Percentiles rank a stretch among this genome's conserved stretches.
phyloP scores from a whole-genome alignment of 2,888 invertebrate genomes.

The Nezara viridula region DNA sequence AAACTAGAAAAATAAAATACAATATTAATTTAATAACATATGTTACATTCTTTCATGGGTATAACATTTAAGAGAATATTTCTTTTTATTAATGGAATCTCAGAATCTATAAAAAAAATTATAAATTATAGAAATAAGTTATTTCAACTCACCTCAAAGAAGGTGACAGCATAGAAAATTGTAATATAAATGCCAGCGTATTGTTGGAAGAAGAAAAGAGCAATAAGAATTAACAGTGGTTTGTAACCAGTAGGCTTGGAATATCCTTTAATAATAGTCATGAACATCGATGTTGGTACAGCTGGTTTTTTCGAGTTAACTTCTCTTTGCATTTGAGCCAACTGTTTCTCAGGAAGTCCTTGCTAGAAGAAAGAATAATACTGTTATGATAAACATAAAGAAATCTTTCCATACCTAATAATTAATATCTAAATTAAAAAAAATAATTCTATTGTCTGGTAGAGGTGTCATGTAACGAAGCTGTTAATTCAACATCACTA shows the following conservation, averaged over 20 bases:
- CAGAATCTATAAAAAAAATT: no score
- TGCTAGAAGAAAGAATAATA: slow-evolving; percentile 49
- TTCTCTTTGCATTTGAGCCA: slow-evolving; percentile 72
- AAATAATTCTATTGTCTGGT: background rate
- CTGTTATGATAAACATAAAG: background rate
- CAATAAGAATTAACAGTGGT: slow-evolving; percentile 72
- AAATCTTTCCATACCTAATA: background rate
- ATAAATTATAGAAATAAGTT: background rate
- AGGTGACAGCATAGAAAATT: slow-evolving; percentile 75
- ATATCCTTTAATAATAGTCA: slow-evolving; percentile 67
- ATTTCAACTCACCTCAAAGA: slow-evolving; percentile 71
- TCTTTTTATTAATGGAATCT: no score
- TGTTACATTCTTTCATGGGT: no score
- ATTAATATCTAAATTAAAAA: background rate
- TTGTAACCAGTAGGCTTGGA: slow-evolving; percentile 74
- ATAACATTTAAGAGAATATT: no score
- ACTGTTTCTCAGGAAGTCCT: slow-evolving; percentile 72
- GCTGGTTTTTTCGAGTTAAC: slow-evolving; percentile 70
- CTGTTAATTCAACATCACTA: background rate
- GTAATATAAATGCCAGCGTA: slow-evolving; percentile 76
- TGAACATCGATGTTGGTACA: slow-evolving; percentile 67
- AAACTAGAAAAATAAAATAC: no score
- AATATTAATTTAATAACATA: no score
- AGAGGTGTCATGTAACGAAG: background rate
- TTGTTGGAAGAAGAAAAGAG: slow-evolving; percentile 75